Evolutionary conservation across 2,888 invertebrate species (phyloP).

Genomic region (Rhagophthalmus giganteus): DNA sequence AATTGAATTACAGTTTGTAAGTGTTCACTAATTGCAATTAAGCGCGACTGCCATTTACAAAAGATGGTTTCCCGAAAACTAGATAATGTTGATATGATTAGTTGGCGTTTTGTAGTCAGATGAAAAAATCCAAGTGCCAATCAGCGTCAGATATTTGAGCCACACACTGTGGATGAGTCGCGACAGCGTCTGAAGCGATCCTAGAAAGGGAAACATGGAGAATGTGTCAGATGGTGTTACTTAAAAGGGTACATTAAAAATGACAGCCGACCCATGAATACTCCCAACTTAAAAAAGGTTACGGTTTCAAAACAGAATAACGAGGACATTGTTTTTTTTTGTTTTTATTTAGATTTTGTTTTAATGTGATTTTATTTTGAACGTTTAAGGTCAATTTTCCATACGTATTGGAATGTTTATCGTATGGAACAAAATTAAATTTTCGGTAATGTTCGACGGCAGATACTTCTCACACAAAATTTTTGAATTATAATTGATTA

Average conservation of each 20-base stretch:
- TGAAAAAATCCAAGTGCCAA: conserved; percentile 46
- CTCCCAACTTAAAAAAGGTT: conserved; percentile 9
- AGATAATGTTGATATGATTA: conserved; percentile 28
- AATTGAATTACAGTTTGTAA: no score
- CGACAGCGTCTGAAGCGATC: conserved; percentile 53
- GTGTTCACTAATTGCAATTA: conserved; percentile 7
- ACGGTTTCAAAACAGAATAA: conserved; percentile 2
- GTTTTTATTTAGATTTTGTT: no score
- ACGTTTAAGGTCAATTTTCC: no score
- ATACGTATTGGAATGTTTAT: no score
- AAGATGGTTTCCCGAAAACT: conserved; percentile 9
- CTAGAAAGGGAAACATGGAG: conserved; percentile 51
- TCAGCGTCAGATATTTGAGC: conserved; percentile 53
- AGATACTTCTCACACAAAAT: no score
- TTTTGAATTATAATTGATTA: no score
- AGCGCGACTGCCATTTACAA: conserved; percentile 1
- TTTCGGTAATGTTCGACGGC: not conserved
- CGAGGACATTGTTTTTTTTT: conserved; percentile 1
- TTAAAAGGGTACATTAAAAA: conserved; percentile 48
- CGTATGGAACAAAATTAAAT: conserved; percentile 1
- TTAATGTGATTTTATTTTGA: no score
- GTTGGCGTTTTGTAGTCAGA: conserved; percentile 35
- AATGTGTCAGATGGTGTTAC: conserved; percentile 53
- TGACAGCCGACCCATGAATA: conserved; percentile 48
- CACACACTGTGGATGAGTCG: conserved; percentile 50